Conservation (phyloP, 2,113 vertebrate genomes). For the Vombatus ursinus region DNA sequence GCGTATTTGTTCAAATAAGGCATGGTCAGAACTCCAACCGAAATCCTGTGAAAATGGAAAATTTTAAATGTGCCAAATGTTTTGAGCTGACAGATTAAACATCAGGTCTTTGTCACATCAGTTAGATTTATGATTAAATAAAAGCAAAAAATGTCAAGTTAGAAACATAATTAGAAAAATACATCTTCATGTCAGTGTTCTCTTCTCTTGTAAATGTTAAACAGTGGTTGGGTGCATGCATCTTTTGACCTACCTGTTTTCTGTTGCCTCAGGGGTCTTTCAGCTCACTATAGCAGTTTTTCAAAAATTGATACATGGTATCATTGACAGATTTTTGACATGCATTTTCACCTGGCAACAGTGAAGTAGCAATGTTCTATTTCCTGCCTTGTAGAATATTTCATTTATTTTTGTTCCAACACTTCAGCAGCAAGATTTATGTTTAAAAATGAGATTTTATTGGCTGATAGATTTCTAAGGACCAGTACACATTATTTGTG, state of each 20-base stretch:
- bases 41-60: slow-evolving; percentile 73
- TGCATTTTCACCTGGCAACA: slow-evolving; percentile 81
- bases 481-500: slow-evolving; percentile 66
- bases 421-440: slow-evolving; percentile 80
- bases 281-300: slow-evolving; percentile 79
- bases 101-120: slow-evolving; percentile 60
- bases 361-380: slow-evolving; percentile 80
- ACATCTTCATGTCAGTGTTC: slow-evolving; percentile 42
- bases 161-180: slow-evolving; percentile 47
- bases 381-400: slow-evolving; percentile 77
- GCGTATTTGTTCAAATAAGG: slow-evolving; percentile 69
- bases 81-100: slow-evolving; percentile 49
- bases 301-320: slow-evolving; percentile 80
- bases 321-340: slow-evolving; percentile 80
- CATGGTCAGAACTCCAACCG: slow-evolving; percentile 40
- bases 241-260: slow-evolving; percentile 86
- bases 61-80: slow-evolving; percentile 63
- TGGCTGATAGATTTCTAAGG: slow-evolving; percentile 79
- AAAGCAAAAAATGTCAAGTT: slow-evolving; percentile 46
- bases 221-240: slow-evolving; percentile 67
- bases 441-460: slow-evolving; percentile 72
- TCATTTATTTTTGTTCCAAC: slow-evolving; percentile 80
- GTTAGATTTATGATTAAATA: slow-evolving; percentile 58
- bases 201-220: slow-evolving; percentile 59
- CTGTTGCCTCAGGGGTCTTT: slow-evolving; percentile 83